Base-by-base conservation (phyloP, 1,140 invertebrate genomes). In the Zaprionus kolodkinae region DNA sequence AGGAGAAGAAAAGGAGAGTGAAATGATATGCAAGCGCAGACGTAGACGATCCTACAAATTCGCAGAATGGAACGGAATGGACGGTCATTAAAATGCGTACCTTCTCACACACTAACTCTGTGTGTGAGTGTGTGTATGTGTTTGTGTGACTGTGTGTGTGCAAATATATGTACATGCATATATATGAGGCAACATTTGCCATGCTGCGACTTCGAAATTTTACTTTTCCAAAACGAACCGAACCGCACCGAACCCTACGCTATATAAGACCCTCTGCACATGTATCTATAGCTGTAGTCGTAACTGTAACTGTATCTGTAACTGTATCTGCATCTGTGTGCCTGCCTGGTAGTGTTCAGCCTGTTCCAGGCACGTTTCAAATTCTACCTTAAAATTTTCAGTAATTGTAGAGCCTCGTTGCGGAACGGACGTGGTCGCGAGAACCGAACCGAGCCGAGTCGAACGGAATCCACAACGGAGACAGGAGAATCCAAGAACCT, bases 351-450 rank as follows among this genome's bases (percentile, higher is more conserved):
- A 15, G 13, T 35, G 48, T 27, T 12, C 25, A 35, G 64, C 56
- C 45, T 50, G 45, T 50, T 12, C 10, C 52, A 57, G 77, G 77
- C 73, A 54, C 78, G 78, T 85, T 81, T 85, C 76, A 76, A 81
- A 73, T 83, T 84, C 84, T 70, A 64, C 43, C 55, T 45, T 68
- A 67, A 80, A 78, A 78, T 55, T 72, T 63, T 62, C 85, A 88
- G 85, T 88, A 81, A 84, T 67, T 80, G 71, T 68, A 57, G 68
- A 84, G 81, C 85, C 68, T 71, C 77, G 68, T 57, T 61, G 65
- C 35, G 40, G 81, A 69, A 60, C 76, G 71, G 85, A 88, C 84
- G 84, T 81, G 57, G 48, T 25, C 45, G 45, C 17, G n/a, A 30
- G 30, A 48, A 50, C 21, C 27, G 54, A n/a, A 48, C 25, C 38